Evolutionary conservation across 2,888 invertebrate genomes (phyloP), one percentile per base, ranked within the genome.

Genomic region (Thalpophila matura): DNA sequence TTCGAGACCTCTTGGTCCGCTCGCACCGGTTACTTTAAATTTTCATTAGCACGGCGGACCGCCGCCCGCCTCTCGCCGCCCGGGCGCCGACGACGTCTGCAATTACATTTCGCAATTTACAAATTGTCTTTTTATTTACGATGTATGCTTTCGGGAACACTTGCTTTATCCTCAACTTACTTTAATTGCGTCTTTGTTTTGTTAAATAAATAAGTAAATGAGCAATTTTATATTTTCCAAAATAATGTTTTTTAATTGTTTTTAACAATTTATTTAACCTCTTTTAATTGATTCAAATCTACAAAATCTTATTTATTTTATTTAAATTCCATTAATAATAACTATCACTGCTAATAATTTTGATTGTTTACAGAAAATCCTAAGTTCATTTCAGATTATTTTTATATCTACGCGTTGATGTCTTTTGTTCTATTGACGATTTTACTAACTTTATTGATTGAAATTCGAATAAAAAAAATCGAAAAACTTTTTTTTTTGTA

Each of bases 41-140:
- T 93, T 93, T 93, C 91, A 93, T 93, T 91, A 92, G 89, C 88
- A 84, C 77, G 66, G 58, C 53, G 62, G 62, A 55, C 47, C 79
- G 71, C 72, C 71, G 75, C 63, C 64, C 60, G 74, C 65, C 74
- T 62, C 67, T 59, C 60, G 53, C 62, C 62, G 49, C 66, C 62
- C 55, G 59, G 60, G 69, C 50, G 75, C 43, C 75, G 50, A 50
- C 74, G 71, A 58, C 85, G 77, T 85, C 85, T 87, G 84, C 90
- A 92, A 92, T 92, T 92, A 91, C 91, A 92, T 89, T 90, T 90
- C 63, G 83, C 87, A 89, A 90, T 91, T 91, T 88, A 87, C 86
- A 89, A 89, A 90, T 89, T 89, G 87, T 90, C 87, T 87, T 91
- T 91, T 89, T 89, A 86, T 89, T 86, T 86, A 85, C 84, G 81